Evolutionary conservation across 2,888 invertebrate species (phyloP), one percentile per base, ranked within the genome.

Genomic region (Clivina fossor): DNA sequence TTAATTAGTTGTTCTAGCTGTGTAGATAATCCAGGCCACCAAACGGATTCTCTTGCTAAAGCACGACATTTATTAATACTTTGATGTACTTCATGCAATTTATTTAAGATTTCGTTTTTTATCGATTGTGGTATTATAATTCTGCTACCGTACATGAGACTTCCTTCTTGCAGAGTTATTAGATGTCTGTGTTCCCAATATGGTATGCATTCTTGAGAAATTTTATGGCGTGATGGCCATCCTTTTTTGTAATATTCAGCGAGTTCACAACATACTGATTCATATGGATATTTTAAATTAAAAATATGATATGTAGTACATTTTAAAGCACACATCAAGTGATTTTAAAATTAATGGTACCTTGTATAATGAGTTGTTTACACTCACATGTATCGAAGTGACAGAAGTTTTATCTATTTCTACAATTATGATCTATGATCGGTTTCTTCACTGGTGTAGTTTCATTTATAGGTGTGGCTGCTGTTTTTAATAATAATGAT

Each of bases 1-100:
- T 50, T 35, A 9, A 58, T 41, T 3, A 58, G 24, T 11, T 59
- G 22, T 13, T 51, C 50, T 4, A 62, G 35, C n/a, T 60, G 48
- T 7, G 11, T 11, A 7, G 59, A 54, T 13, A 61, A 20, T 2
- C 62, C 59, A 4, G 59, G 58, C 59, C 61, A 63, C 63, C 61
- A 63, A n/a, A 62, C 60, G 32, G 56, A 47, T 18, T 55, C 57
- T 33, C 40, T 40, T 7, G 62, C 63, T 22, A 60, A 11, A 1
- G 53, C 49, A 8, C 57, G 37, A 40, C 60, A 62, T 44, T 61
- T 63, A 8, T 22, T 58, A 26, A 63, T 61, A 8, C 63, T 63
- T 20, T 56, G 55, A 41, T 65, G 65, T 11, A 62, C 62, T 22
- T 35, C 53, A 41, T 65, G 64, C 5, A 63, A 30, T 20, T 41